Base-by-base conservation (phyloP, 2,113 vertebrate genomes). In the Agelaius tricolor region DNA sequence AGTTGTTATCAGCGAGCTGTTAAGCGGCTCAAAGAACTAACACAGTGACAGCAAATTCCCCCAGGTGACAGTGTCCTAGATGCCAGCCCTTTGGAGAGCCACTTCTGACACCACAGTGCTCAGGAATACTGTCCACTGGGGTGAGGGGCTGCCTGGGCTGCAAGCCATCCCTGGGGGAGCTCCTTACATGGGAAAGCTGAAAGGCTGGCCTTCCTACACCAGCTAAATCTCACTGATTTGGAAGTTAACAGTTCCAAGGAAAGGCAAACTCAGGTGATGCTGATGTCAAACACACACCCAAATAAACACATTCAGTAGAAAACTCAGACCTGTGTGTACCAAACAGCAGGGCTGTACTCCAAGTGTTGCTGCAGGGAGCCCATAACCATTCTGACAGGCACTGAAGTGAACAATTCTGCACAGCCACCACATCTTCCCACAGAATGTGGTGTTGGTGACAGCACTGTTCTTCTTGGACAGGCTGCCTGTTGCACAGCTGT, bases 361-460 rank as follows among this genome's bases (percentile, higher is more conserved):
- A 62, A 47, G 62, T 21, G 47, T 9, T 85, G 66, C 43, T 46
- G 43, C 86, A 63, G 37, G 21, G 66, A 74, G 52, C 37, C 59
- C 31, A 7, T 2, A 49, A 26, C 52, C 39, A 41, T 27, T 51
- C 76, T 27, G 52, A n/a, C 3, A 43, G 82, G 51, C n/a, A 52
- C 18, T 52, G 13, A 47, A 81, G n/a, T 11, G 27, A 31, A 22
- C 39, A 33, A 28, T 52, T 39, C 71, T 18, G 23, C 74, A 77
- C 18, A 43, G 16, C 37, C 43, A 2, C 0, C 43, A 2, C 0
- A 0, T 22, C 27, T 73, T 57, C 37, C 37, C 55, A 27, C 33
- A 43, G 41, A 58, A 62, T 27, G 3, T 2, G 15, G 41, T 13
- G 46, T 2, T 58, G 66, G 52, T 69, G 68, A 58, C 59, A 71